phyloP scores from a whole-genome alignment of 2,113 vertebrate species.

The Poeciliopsis occidentalis region DNA sequence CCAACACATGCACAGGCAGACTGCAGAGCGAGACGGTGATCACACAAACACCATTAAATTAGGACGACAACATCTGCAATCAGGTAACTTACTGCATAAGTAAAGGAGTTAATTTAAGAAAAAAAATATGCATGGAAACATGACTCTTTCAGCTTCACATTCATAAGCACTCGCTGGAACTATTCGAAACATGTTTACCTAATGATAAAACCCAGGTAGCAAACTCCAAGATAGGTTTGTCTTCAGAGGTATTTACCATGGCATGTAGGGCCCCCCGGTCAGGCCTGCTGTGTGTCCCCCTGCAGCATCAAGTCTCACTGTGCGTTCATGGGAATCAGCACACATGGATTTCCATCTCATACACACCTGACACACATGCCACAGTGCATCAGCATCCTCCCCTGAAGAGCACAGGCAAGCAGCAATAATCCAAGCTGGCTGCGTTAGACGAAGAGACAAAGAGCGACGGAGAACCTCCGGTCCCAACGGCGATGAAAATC shows the following conservation, averaged over 20 bases:
- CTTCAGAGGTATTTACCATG: slow-evolving; percentile 73
- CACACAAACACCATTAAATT: slow-evolving; percentile 29
- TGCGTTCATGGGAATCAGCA: slow-evolving; percentile 36
- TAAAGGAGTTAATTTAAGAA: slow-evolving; percentile 3
- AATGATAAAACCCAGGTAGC: slow-evolving; percentile 12
- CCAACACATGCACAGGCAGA: slow-evolving; percentile 35
- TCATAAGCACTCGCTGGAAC: slow-evolving; percentile 9
- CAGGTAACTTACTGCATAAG: slow-evolving; percentile 22
- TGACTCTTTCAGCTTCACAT: not conserved
- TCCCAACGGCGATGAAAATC: slow-evolving; percentile 62
- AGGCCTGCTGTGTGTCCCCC: slow-evolving; percentile 57
- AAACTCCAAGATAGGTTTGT: slow-evolving; percentile 21
- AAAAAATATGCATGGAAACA: not conserved
- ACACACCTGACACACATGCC: slow-evolving; percentile 54
- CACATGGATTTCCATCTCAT: slow-evolving; percentile 43
- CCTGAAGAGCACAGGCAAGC: slow-evolving; percentile 30
- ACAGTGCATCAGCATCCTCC: slow-evolving; percentile 42
- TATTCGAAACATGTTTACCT: slow-evolving; percentile 3
- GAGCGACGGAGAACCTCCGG: slow-evolving; percentile 44
- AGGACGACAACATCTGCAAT: slow-evolving; percentile 35
- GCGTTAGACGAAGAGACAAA: slow-evolving; percentile 27
- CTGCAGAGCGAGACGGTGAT: slow-evolving; percentile 35
- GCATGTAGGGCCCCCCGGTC: slow-evolving; percentile 61
- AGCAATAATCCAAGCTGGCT: slow-evolving; percentile 34
- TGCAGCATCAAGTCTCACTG: slow-evolving; percentile 53